Conservation (phyloP, 2,797 vertebrate species). For the Kryptolebias ocellatus region DNA sequence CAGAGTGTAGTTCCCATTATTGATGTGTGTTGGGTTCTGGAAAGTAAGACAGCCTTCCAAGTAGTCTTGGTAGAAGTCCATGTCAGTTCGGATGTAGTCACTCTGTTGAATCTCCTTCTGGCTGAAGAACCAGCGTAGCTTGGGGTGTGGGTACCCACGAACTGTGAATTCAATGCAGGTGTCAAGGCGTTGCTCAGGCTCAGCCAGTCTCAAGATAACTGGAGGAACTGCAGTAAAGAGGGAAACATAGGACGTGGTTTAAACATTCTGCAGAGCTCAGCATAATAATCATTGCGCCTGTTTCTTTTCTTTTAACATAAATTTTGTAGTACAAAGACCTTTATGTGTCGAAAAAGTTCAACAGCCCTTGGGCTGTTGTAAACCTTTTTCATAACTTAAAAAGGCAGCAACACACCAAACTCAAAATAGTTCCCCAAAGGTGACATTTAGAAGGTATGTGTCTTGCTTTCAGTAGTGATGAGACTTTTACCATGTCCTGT, state of each 20-base stretch:
- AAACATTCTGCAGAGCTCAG: background rate
- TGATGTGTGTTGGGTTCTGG: constrained; percentile 94
- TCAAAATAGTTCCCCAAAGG: constrained; percentile 30
- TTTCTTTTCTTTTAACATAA: constrained; percentile 4
- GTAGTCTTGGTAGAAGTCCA: constrained; percentile 90
- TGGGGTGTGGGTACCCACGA: constrained; percentile 91
- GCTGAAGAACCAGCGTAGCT: constrained; percentile 91
- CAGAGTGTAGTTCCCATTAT: constrained; percentile 98
- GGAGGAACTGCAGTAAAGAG: constrained; percentile 86
- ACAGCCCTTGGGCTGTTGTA: constrained; percentile 40
- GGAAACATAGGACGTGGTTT: background rate
- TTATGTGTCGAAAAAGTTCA: constrained; percentile 22
- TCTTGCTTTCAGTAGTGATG: constrained; percentile 26
- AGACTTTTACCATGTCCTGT: constrained; percentile 27
- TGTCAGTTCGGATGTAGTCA: constrained; percentile 89
- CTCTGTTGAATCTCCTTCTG: constrained; percentile 85
- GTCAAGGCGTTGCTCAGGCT: constrained; percentile 91
- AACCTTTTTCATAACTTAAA: constrained; percentile 33
- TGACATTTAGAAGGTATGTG: constrained; percentile 44
- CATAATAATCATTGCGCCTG: constrained; percentile 1
- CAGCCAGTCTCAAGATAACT: constrained; percentile 89
- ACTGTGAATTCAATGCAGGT: constrained; percentile 97
- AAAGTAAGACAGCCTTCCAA: constrained; percentile 95
- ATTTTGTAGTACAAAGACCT: constrained; percentile 8
- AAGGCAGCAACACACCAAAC: constrained; percentile 15